phyloP scores from a whole-genome alignment of 1,140 invertebrate species.

The Zaprionus taronus region DNA sequence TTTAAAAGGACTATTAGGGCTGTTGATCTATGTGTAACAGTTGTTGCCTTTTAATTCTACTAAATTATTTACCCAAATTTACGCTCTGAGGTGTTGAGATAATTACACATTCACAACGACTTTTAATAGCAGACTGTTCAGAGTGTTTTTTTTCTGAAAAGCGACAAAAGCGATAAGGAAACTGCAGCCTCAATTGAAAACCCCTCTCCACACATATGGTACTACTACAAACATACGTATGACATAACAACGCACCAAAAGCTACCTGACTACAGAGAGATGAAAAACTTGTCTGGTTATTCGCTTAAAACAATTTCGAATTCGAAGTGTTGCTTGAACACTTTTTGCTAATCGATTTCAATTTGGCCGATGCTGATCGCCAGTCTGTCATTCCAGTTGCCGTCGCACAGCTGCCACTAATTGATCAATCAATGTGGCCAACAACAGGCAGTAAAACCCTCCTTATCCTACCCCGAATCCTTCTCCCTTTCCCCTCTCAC shows the following conservation, averaged over 20 bases:
- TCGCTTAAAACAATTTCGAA: constrained; percentile 7
- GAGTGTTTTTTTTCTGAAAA: not conserved
- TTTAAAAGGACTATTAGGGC: not conserved
- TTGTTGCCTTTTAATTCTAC: no score
- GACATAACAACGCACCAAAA: constrained; percentile 7
- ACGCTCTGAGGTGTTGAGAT: no score
- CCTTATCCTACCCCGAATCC: not conserved
- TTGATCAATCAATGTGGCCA: constrained; percentile 58
- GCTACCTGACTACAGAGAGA: not conserved
- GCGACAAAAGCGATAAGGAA: constrained; percentile 6
- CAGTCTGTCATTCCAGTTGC: constrained; percentile 41
- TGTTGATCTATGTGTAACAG: no score
- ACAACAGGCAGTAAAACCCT: constrained; percentile 5
- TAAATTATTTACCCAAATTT: no score
- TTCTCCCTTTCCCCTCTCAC: not conserved
- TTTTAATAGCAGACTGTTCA: no score
- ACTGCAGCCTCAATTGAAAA: constrained; percentile 1
- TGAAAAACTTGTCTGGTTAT: not conserved
- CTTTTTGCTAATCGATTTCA: constrained; percentile 25
- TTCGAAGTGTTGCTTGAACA: constrained; percentile 17
- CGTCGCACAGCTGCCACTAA: constrained; percentile 48
- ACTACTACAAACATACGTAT: not conserved
- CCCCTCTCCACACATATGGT: not conserved
- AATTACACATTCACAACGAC: no score
- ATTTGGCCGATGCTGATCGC: constrained; percentile 7